Percentiles rank a stretch among this genome's conserved stretches.
Evolutionary conservation across 2,113 vertebrate species (phyloP).

Genomic region (Leucoraja erinaceus): DNA sequence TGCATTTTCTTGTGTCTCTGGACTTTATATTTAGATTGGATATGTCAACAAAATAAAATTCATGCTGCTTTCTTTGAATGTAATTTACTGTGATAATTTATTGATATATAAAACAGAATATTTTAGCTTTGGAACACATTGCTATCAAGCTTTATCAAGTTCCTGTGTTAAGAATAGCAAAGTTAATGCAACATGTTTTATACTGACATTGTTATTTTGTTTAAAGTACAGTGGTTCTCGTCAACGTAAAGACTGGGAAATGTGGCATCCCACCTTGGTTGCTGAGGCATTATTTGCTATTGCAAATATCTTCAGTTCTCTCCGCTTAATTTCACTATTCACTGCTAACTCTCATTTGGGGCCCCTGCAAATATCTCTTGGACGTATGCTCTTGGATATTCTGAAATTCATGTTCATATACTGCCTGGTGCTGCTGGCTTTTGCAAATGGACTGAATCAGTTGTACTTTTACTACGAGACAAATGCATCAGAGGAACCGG

Average conservation of each 20-base stretch:
- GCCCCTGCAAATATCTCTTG: conserved; percentile 92
- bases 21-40: conserved; percentile 8
- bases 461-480: conserved; percentile 88
- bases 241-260: conserved; percentile 73
- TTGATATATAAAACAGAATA: not conserved
- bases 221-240: conserved; percentile 70
- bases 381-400: conserved; percentile 97
- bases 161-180: not conserved
- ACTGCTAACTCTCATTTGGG: conserved; percentile 96
- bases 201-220: conserved; percentile 43
- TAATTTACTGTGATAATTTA: not conserved
- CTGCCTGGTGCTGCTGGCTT: conserved; percentile 88
- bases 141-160: not conserved
- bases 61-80: not conserved
- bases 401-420: conserved; percentile 98
- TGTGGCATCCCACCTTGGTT: conserved; percentile 91
- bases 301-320: conserved; percentile 95
- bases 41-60: not conserved
- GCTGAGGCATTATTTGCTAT: conserved; percentile 93
- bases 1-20: too few species aligned
- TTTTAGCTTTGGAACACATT: not conserved
- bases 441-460: conserved; percentile 94
- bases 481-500: conserved; percentile 32
- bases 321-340: conserved; percentile 91
- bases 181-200: not conserved